These are phyloP conservation scores for Augiades crinisus DNA, from an alignment of 2,888 invertebrate species.

Conservation along the genomic window DNA sequence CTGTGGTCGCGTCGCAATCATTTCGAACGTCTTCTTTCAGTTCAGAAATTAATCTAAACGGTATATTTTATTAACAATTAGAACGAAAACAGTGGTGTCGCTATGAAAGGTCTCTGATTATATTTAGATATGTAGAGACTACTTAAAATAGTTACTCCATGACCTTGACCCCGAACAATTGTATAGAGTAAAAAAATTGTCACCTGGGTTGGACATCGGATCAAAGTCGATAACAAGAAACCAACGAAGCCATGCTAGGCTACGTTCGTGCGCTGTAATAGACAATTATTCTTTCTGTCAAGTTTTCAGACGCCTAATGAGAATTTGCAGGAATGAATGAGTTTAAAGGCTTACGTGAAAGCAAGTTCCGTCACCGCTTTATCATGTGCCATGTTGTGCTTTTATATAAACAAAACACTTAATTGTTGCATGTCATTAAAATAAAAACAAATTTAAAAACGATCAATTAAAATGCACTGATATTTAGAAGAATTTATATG, in stretches of 20 bases:
- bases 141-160: too few relatives aligned
- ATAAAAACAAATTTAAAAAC: constrained; percentile 32
- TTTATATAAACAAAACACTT: constrained; percentile 31
- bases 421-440: constrained; percentile 61
- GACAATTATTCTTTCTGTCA: background rate
- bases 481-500: constrained; percentile 2
- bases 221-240: background rate
- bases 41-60: too few relatives aligned
- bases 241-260: background rate
- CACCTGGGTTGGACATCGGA: too few relatives aligned
- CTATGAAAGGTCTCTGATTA: too few relatives aligned
- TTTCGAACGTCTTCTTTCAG: too few relatives aligned
- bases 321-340: constrained; percentile 9
- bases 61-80: too few relatives aligned
- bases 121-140: too few relatives aligned
- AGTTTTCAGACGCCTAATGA: background rate
- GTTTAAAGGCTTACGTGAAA: background rate
- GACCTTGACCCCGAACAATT: too few relatives aligned
- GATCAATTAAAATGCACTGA: background rate
- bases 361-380: constrained; percentile 20
- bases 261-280: background rate
- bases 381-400: constrained; percentile 16
- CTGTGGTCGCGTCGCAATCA: background rate
- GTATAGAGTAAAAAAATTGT: too few relatives aligned
- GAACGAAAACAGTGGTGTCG: too few relatives aligned